A percentile compares a stretch with the other conserved stretches of the same genome.
Evolutionary conservation across 2,888 invertebrate genomes (phyloP).

Genomic region (Leptogaster cylindrica): DNA sequence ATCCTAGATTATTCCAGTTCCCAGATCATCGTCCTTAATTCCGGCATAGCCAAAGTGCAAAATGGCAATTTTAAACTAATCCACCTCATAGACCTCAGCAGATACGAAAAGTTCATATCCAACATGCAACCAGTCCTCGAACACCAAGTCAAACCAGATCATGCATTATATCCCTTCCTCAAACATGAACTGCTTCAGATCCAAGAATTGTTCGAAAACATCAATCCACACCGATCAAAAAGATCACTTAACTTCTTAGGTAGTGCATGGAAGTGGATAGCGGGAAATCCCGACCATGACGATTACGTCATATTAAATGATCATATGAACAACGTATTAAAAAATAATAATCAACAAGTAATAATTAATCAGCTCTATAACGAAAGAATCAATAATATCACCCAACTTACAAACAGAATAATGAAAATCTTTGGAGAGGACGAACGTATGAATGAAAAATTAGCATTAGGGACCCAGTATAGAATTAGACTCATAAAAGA

Average conservation of each 20-base stretch:
- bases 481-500: constrained; percentile 41
- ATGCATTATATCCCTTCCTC: constrained; percentile 10
- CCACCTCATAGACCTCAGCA: background rate
- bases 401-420: constrained; percentile 11
- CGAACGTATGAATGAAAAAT: background rate
- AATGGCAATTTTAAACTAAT: constrained; percentile 20
- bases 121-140: background rate
- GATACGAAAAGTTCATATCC: constrained; percentile 14
- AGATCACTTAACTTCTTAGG: constrained; percentile 15
- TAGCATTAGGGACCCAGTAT: constrained; percentile 12
- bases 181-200: constrained; percentile 18
- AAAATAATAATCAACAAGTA: constrained; percentile 29
- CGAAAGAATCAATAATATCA: constrained; percentile 35
- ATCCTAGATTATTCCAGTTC: constrained; percentile 23
- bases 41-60: constrained; percentile 13
- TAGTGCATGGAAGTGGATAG: constrained; percentile 26
- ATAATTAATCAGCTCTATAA: constrained; percentile 29
- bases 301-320: constrained; percentile 1
- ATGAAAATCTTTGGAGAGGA: background rate
- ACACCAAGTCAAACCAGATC: background rate
- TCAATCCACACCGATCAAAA: constrained; percentile 1
- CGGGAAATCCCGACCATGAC: constrained; percentile 26
- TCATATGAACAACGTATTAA: constrained; percentile 27
- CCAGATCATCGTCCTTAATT: background rate
- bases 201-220: background rate